A percentile compares a stretch with the other conserved stretches of the same genome.
Evolutionary conservation across 2,113 vertebrate genomes (phyloP).

Genomic region (Taxidea taxus): DNA sequence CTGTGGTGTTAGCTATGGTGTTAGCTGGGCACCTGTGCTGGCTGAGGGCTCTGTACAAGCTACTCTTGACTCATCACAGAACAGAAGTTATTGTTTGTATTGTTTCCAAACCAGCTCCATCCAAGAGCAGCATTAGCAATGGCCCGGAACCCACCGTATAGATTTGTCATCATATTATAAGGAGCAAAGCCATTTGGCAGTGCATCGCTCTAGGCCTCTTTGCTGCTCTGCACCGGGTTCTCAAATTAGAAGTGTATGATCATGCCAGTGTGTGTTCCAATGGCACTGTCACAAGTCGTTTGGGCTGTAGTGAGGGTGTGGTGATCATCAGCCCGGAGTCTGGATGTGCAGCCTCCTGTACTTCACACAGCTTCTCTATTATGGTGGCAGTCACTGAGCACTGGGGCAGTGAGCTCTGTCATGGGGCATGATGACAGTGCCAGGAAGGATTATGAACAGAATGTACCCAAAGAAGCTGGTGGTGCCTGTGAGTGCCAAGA

Average conservation of each 20-base stretch:
- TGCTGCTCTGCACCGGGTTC: neutral
- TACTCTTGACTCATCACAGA: neutral
- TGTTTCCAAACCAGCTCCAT: constrained; percentile 5
- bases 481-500: constrained; percentile 42
- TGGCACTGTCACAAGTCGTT: constrained; percentile 32
- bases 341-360: neutral
- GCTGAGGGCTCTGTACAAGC: neutral
- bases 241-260: constrained; percentile 1
- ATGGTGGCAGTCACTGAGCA: neutral
- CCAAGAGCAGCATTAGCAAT: constrained; percentile 24
- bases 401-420: neutral
- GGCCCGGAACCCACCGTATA: neutral
- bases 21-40: neutral
- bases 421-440: neutral
- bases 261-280: neutral
- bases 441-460: constrained; percentile 48
- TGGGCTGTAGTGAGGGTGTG: neutral
- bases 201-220: neutral
- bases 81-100: neutral
- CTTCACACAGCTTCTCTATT: neutral
- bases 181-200: constrained; percentile 44
- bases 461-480: constrained; percentile 34
- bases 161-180: constrained; percentile 44
- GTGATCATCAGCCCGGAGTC: neutral
- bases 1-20: neutral